Evolutionary conservation across 37 sponge, comb jelly and placozoan genomes (phyloP), one percentile per base, ranked within the genome.

Genomic region (Amphimedon queenslandica): DNA sequence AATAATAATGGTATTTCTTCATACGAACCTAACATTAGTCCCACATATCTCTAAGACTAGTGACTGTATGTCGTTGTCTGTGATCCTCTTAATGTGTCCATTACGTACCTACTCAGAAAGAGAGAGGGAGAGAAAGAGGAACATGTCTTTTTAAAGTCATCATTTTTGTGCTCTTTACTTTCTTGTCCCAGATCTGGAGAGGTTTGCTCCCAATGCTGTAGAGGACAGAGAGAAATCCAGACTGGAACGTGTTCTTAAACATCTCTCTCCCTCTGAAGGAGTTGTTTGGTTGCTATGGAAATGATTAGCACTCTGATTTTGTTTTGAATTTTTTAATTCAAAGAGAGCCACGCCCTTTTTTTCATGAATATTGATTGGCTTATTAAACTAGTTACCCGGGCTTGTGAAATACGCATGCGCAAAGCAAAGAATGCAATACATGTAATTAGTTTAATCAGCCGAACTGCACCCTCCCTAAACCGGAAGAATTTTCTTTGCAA

Each of bases 171-270:
- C 30, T 27, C 24, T 61, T 79, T 73, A 92, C 98, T 75, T 93
- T 77, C 69, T 97, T 97, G 74, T 97, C 94, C 98, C 98, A 97
- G 18, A 97, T 94, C 42, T 91, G 92, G 41, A 97, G 85, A 28
- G 98, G 98, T 58, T 93, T 93, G 82, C 98, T 97, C 37, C 98
- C 98, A 63, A 97, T 97, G 68, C 94, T 94, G 98, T 94, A 97
- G 20, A 97, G 79, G 37, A 97, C 94, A 53, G 98, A 97, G 27
- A 97, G 92, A 64, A 97, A 97, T 10, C 98, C 98, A 25, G 94
- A 94, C 82, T 97, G 98, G 57, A 97, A 97, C 0, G 98, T 97
- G 74, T 97, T 97, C 81, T 97, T 97, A 83, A 97, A 97, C 98
- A 97, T 77, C 13, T 47, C 8, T 13, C 13, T 21, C 55, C 51